Conservation (phyloP, 2,113 vertebrate genomes). For the Centropus unirufus region DNA sequence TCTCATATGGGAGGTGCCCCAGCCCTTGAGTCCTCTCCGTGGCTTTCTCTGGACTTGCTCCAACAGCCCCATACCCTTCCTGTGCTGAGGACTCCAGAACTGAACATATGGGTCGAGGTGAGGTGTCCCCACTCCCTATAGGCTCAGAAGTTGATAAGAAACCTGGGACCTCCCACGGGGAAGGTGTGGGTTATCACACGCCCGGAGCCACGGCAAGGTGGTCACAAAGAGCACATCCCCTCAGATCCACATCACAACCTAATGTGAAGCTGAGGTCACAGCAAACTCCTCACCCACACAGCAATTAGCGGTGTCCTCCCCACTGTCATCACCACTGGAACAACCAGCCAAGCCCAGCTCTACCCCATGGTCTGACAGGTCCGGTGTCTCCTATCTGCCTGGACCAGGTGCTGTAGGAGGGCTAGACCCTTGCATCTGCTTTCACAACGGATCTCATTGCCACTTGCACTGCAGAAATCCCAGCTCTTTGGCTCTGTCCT, state of each 20-base stretch:
- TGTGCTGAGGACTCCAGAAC: no score
- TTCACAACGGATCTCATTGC: rapidly evolving
- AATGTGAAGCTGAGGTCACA: background rate
- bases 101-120: no score
- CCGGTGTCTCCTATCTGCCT: background rate
- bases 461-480: background rate
- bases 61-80: no score
- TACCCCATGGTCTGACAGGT: background rate
- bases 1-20: no score
- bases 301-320: background rate
- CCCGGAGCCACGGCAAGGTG: background rate
- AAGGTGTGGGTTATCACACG: background rate
- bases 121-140: background rate
- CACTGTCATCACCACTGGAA: background rate
- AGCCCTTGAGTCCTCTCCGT: no score
- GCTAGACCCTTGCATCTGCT: background rate
- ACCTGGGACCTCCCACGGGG: rapidly evolving
- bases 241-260: background rate
- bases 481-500: background rate
- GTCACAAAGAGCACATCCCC: background rate
- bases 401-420: background rate
- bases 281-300: background rate
- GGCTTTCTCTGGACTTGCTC: no score
- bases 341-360: background rate
- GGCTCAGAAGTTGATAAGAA: background rate